Conservation (phyloP, 2,113 vertebrate genomes). For the Scomber japonicus region DNA sequence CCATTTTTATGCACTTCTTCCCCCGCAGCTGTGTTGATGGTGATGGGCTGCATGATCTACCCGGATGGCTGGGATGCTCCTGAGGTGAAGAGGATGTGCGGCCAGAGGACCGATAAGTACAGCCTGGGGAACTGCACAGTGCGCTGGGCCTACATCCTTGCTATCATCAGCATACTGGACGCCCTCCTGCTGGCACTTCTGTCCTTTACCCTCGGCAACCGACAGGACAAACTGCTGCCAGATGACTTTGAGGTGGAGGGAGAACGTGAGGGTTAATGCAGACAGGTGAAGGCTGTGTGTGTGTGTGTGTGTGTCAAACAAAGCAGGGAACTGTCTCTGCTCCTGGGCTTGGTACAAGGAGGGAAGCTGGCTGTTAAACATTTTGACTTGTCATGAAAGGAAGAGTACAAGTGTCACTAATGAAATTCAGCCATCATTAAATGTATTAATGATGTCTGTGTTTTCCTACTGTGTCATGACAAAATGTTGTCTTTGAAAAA, state of each 20-base stretch:
- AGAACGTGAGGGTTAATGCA: slow-evolving; percentile 79
- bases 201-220: slow-evolving; percentile 94
- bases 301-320: not conserved
- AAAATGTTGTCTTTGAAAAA: not conserved
- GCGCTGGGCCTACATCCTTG: slow-evolving; percentile 98
- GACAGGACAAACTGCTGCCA: slow-evolving; percentile 95
- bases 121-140: slow-evolving; percentile 93
- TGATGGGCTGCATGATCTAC: slow-evolving; percentile 96
- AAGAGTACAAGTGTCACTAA: not conserved
- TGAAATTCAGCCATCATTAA: not conserved
- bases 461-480: not conserved
- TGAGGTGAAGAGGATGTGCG: slow-evolving; percentile 93
- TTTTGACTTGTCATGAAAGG: not conserved
- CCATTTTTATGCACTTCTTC: slow-evolving; percentile 10
- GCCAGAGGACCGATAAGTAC: slow-evolving; percentile 94
- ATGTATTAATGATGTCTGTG: no score
- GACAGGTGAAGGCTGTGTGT: not conserved
- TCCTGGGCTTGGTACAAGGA: not conserved
- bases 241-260: slow-evolving; percentile 92
- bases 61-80: slow-evolving; percentile 95
- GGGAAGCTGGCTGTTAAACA: not conserved
- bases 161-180: slow-evolving; percentile 95
- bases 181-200: slow-evolving; percentile 92
- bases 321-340: no score
- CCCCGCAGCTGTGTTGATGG: slow-evolving; percentile 88